These are phyloP conservation scores for Drosophila meridiana DNA, from an alignment of 2,888 invertebrate species.

Conservation along the genomic window DNA sequence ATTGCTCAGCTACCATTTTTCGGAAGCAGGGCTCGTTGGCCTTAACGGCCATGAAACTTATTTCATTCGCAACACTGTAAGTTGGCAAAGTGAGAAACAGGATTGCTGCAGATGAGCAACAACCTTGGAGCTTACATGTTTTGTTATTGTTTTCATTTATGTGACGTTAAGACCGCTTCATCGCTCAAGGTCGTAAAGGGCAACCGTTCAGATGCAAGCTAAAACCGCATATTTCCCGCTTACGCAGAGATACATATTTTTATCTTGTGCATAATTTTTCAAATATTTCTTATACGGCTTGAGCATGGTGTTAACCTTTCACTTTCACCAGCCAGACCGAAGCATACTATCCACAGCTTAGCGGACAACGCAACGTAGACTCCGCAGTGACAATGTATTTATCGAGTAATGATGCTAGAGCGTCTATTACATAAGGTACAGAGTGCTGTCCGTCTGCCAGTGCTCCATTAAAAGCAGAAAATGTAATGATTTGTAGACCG, in stretches of 20 bases:
- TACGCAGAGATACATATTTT: slow-evolving; percentile 6
- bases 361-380: neutral
- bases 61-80: slow-evolving; percentile 40
- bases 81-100: slow-evolving; percentile 53
- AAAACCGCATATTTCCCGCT: slow-evolving; percentile 21
- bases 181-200: slow-evolving; percentile 50
- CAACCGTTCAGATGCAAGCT: slow-evolving; percentile 11
- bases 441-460: slow-evolving; percentile 25
- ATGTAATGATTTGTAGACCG: slow-evolving; percentile 46
- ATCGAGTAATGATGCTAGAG: slow-evolving; percentile 35
- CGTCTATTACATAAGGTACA: slow-evolving; percentile 51
- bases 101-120: slow-evolving; percentile 58
- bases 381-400: slow-evolving; percentile 44
- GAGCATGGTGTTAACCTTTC: slow-evolving; percentile 51
- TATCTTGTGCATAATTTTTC: slow-evolving; percentile 30
- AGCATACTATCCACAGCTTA: slow-evolving; percentile 3
- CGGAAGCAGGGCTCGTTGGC: slow-evolving; percentile 12
- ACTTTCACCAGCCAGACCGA: slow-evolving; percentile 60
- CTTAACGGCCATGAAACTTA: slow-evolving; percentile 18
- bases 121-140: slow-evolving; percentile 44
- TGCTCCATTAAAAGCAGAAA: slow-evolving; percentile 56
- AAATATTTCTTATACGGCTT: slow-evolving; percentile 43
- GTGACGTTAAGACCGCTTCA: slow-evolving; percentile 12
- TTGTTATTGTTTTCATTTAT: slow-evolving; percentile 18
- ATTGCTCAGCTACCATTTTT: neutral